Percentiles rank a stretch among this genome's conserved stretches.
phyloP scores from a whole-genome alignment of 2,888 invertebrate species.

The Cosmorhoe ocellata region DNA sequence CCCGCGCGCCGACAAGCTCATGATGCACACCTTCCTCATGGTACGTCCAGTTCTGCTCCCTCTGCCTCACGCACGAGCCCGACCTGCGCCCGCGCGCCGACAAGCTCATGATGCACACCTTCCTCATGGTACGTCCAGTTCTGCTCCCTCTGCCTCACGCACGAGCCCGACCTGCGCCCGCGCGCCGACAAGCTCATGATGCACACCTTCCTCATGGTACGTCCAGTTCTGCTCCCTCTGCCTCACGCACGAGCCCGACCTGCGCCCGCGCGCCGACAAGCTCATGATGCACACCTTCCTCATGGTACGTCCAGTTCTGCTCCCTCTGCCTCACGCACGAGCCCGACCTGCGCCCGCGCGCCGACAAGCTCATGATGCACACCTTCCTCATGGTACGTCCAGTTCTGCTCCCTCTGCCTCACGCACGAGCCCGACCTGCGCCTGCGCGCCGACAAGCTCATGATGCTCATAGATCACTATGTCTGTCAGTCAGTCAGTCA shows the following conservation, averaged over 20 bases:
- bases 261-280: conserved; percentile 86
- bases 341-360: conserved; percentile 87
- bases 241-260: conserved; percentile 90
- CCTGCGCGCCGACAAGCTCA: conserved; percentile 86
- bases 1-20: conserved; percentile 86
- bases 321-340: conserved; percentile 90
- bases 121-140: conserved; percentile 84
- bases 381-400: conserved; percentile 88
- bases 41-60: conserved; percentile 33
- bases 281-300: conserved; percentile 90
- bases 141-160: conserved; percentile 86
- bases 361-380: conserved; percentile 87
- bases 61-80: conserved; percentile 92
- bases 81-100: conserved; percentile 86
- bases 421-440: conserved; percentile 90
- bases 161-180: conserved; percentile 89
- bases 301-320: conserved; percentile 65
- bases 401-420: conserved; percentile 82
- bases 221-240: conserved; percentile 75
- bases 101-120: conserved; percentile 88
- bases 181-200: conserved; percentile 87
- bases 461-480: too few species aligned
- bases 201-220: conserved; percentile 89
- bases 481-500: too few species aligned
- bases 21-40: conserved; percentile 90